These are phyloP conservation scores for Coregonus suidteri DNA, from an alignment of 2,797 vertebrate species.

Conservation along the genomic window DNA sequence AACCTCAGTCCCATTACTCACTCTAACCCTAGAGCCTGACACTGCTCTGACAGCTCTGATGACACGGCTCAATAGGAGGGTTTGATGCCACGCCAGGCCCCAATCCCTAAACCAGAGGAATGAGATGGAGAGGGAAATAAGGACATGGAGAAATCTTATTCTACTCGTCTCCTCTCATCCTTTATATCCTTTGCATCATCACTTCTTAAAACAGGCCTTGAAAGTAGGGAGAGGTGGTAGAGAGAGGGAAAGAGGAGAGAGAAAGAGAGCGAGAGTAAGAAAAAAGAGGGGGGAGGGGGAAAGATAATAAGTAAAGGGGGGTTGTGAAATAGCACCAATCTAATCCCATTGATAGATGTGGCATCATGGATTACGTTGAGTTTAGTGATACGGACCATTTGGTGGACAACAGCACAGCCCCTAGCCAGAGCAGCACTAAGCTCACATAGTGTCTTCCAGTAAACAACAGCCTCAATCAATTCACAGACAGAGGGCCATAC, in stretches of 20 bases:
- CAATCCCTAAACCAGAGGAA: slow-evolving; percentile 45
- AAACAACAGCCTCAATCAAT: slow-evolving; percentile 39
- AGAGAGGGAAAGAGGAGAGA: not conserved
- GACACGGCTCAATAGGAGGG: slow-evolving; percentile 54
- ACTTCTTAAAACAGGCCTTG: slow-evolving; percentile 20
- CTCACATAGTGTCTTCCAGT: slow-evolving; percentile 39
- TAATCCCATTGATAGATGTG: slow-evolving; percentile 51
- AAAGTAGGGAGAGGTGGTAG: not conserved
- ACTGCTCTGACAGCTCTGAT: slow-evolving; percentile 67
- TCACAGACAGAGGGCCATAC: not conserved
- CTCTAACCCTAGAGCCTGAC: slow-evolving; percentile 60
- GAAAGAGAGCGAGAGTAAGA: not conserved
- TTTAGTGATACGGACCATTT: slow-evolving; percentile 37
- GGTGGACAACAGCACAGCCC: slow-evolving; percentile 39
- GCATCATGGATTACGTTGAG: slow-evolving; percentile 40
- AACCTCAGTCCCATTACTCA: slow-evolving; percentile 71
- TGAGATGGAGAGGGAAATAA: slow-evolving; percentile 44
- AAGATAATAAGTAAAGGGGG: slow-evolving; percentile 4
- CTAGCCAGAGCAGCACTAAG: slow-evolving; percentile 48
- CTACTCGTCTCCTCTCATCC: slow-evolving; percentile 23
- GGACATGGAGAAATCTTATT: slow-evolving; percentile 44
- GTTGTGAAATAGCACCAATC: slow-evolving; percentile 29
- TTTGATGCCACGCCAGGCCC: slow-evolving; percentile 67
- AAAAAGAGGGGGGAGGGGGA: not conserved
- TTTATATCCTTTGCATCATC: slow-evolving; percentile 20